These are phyloP conservation scores for Lasioglossum morio DNA, from an alignment of 2,888 invertebrate genomes.

Conservation along the genomic window DNA sequence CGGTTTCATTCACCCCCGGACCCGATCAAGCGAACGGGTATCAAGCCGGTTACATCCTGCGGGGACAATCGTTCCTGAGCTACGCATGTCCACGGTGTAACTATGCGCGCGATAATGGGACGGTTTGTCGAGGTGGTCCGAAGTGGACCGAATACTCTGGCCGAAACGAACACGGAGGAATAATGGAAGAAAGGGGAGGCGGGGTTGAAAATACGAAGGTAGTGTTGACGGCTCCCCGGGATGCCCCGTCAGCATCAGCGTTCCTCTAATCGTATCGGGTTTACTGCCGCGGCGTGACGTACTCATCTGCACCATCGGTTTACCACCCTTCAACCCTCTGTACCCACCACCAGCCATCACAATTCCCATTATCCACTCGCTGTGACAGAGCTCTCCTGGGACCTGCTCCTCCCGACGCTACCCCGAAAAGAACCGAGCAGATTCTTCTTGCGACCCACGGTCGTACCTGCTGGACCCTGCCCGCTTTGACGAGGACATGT, in stretches of 20 bases:
- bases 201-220: constrained; percentile 74
- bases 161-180: constrained; percentile 49
- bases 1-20: neutral
- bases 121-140: neutral
- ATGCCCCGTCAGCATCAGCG: constrained; percentile 83
- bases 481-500: constrained; percentile 43
- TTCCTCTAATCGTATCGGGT: constrained; percentile 82
- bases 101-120: constrained; percentile 38
- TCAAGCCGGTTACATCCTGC: constrained; percentile 26
- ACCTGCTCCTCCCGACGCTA: constrained; percentile 59
- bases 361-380: constrained; percentile 83
- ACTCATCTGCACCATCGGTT: constrained; percentile 79
- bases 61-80: neutral
- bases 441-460: constrained; percentile 38
- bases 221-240: constrained; percentile 84
- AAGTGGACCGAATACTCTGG: neutral
- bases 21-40: neutral
- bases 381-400: constrained; percentile 84
- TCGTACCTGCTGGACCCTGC: constrained; percentile 57
- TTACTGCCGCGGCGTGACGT: constrained; percentile 84
- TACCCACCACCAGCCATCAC: constrained; percentile 77
- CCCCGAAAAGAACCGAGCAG: constrained; percentile 52
- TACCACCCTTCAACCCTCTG: constrained; percentile 73
- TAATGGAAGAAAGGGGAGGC: constrained; percentile 66
- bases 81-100: constrained; percentile 27